These are phyloP conservation scores for Ctenoplectra terminalis DNA, from an alignment of 1,140 invertebrate species.

Conservation along the genomic window DNA sequence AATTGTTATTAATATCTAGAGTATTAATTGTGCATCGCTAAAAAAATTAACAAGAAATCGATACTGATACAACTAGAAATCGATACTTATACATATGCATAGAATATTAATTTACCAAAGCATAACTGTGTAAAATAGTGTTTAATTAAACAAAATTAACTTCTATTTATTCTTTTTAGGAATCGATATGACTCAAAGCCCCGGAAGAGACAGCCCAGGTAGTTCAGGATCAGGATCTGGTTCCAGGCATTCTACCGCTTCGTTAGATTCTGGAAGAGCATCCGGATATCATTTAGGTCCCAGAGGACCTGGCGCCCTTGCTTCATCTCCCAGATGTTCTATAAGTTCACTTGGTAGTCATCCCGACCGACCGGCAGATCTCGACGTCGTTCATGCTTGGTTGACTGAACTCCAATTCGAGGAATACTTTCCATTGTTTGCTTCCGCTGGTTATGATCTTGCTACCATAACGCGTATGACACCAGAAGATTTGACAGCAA, in stretches of 20 bases:
- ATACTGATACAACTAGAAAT: no score
- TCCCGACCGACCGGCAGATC: constrained; percentile 86
- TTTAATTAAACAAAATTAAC: no score
- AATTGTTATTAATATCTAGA: no score
- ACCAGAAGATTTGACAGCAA: constrained; percentile 94
- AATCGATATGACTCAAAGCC: constrained; percentile 90
- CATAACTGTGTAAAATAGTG: no score
- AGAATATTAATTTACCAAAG: no score
- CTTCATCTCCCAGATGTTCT: constrained; percentile 86
- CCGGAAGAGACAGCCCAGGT: constrained; percentile 94
- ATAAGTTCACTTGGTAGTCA: constrained; percentile 88
- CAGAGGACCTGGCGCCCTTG: constrained; percentile 81
- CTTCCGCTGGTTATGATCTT: constrained; percentile 98
- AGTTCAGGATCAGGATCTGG: constrained; percentile 94
- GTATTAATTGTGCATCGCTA: no score
- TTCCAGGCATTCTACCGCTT: constrained; percentile 94
- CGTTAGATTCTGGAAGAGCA: constrained; percentile 95
- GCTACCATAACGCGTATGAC: constrained; percentile 99
- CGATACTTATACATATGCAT: no score
- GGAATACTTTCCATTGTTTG: constrained; percentile 97
- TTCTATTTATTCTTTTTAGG: constrained; percentile 66
- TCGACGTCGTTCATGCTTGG: constrained; percentile 97
- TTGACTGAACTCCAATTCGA: constrained; percentile 97
- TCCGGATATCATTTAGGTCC: constrained; percentile 87
- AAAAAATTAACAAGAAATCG: no score